These are phyloP conservation scores for Psittacula echo DNA, from an alignment of 2,797 vertebrate species.

Conservation along the genomic window DNA sequence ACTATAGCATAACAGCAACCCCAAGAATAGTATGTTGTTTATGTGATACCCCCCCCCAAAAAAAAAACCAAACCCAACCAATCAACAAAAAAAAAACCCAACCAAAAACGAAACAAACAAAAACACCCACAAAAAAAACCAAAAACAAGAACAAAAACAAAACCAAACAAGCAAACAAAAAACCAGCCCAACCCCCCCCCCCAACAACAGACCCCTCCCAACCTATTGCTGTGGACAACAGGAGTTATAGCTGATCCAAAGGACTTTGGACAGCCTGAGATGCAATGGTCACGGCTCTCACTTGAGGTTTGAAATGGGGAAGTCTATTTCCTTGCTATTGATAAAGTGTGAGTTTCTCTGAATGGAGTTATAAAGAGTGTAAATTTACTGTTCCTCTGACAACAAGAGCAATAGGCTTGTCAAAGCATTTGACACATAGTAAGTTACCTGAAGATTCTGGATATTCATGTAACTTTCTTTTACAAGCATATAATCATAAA, in stretches of 20 bases:
- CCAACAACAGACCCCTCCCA: not conserved
- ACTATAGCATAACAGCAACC: accelerated
- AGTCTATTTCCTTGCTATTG: not conserved
- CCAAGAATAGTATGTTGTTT: not conserved
- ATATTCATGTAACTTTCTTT: not conserved
- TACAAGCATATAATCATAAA: not conserved
- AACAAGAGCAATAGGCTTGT: not conserved
- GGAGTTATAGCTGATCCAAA: not conserved
- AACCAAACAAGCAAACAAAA: not conserved
- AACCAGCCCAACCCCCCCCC: too few species aligned
- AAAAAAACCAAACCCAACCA: not conserved
- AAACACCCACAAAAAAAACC: too few species aligned
- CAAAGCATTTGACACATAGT: not conserved
- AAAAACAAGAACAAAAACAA: not conserved
- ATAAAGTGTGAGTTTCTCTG: not conserved
- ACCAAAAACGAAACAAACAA: too few species aligned
- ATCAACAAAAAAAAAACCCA: too few species aligned
- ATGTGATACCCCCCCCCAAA: not conserved
- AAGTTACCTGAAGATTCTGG: not conserved
- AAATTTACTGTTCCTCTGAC: not conserved
- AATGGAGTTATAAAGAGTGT: not conserved
- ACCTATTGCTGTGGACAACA: not conserved
- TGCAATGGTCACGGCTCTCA: not conserved
- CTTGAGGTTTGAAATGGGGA: not conserved
- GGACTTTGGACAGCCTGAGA: not conserved